phyloP scores from a whole-genome alignment of 1,140 invertebrate genomes.

The Drosophila sp. region DNA sequence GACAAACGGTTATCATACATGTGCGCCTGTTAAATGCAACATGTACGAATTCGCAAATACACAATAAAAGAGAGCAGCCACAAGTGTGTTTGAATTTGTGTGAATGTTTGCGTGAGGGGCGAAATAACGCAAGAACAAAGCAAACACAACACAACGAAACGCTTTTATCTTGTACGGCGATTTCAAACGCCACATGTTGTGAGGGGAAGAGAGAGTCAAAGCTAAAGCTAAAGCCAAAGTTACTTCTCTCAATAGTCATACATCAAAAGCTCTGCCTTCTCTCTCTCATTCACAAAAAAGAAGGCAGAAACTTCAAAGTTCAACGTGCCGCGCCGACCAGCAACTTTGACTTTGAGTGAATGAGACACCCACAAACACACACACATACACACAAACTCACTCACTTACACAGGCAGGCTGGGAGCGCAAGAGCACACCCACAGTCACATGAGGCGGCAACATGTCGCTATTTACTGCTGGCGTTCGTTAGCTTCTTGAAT shows the following conservation, averaged over 20 bases:
- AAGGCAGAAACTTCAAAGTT: conserved; percentile 55
- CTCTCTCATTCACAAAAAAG: conserved; percentile 24
- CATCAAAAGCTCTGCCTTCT: conserved; percentile 56
- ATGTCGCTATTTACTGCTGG: conserved; percentile 40
- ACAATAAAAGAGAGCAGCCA: conserved; percentile 23
- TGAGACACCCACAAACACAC: conserved; percentile 27
- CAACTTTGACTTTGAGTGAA: conserved; percentile 41
- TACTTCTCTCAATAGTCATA: conserved; percentile 39
- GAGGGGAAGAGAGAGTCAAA: conserved; percentile 24
- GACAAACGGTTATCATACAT: conserved; percentile 32
- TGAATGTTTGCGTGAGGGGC: conserved; percentile 21
- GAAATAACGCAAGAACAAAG: conserved; percentile 67
- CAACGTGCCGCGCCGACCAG: conserved; percentile 63
- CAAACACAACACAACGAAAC: conserved; percentile 63
- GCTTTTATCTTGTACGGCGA: conserved; percentile 45
- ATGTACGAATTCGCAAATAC: conserved; percentile 40
- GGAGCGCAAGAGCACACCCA: background rate
- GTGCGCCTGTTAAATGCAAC: conserved; percentile 67
- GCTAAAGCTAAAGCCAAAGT: conserved; percentile 26
- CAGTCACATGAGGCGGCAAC: conserved; percentile 16
- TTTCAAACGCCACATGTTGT: conserved; percentile 49
- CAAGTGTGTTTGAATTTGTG: conserved; percentile 50
- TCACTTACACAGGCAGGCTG: background rate
- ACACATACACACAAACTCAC: too few species aligned
- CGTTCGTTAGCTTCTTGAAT: conserved; percentile 44